Conservation (phyloP, 1,140 invertebrate genomes). For the Saxidomus purpurata region DNA sequence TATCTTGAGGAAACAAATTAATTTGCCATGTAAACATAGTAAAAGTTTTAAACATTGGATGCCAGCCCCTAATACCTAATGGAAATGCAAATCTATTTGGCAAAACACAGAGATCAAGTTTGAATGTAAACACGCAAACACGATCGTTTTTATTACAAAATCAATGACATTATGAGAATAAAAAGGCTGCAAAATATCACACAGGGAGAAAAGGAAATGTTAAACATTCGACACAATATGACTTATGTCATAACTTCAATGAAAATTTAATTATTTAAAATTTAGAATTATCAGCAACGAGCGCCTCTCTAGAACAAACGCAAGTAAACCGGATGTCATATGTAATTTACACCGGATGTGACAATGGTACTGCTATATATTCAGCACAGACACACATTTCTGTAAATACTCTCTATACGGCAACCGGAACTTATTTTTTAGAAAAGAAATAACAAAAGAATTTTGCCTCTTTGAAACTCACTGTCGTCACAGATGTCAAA, state of each 20-base stretch:
- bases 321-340: too few species aligned
- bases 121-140: constrained; percentile 66
- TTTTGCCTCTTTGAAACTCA: too few species aligned
- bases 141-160: constrained; percentile 55
- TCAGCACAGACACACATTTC: too few species aligned
- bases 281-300: too few species aligned
- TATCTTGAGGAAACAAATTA: constrained; percentile 64
- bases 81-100: constrained; percentile 65
- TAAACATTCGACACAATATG: not conserved
- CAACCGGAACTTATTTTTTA: not conserved
- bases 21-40: constrained; percentile 66
- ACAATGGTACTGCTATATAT: too few species aligned
- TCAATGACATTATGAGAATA: constrained; percentile 52
- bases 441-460: not conserved
- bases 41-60: constrained; percentile 65
- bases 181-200: constrained; percentile 35
- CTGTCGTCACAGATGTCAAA: not conserved
- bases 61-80: constrained; percentile 52
- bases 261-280: too few species aligned
- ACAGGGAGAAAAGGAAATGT: constrained; percentile 22
- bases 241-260: too few species aligned
- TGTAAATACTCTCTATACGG: too few species aligned
- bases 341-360: too few species aligned
- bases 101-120: constrained; percentile 57
- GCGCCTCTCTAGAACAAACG: too few species aligned